phyloP scores from a whole-genome alignment of 1,140 invertebrate genomes.

The Drosophila ohnishii region DNA sequence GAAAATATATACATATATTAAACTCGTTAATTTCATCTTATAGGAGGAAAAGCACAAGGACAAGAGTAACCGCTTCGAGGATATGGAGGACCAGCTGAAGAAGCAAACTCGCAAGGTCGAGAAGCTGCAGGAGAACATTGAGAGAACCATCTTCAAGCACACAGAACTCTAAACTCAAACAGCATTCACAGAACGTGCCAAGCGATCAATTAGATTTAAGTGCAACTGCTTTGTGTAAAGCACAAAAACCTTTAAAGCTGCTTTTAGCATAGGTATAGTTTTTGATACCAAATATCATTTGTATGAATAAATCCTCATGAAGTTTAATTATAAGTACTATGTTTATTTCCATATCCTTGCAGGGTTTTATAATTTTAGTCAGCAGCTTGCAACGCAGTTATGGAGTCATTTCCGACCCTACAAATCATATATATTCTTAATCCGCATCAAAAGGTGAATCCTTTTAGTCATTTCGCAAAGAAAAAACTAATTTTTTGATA shows the following conservation, averaged over 20 bases:
- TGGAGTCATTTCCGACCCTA: no score
- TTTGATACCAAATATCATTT: constrained; percentile 66
- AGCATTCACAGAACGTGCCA: constrained; percentile 43
- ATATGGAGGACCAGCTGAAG: constrained; percentile 90
- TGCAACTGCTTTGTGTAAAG: constrained; percentile 19
- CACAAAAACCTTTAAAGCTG: constrained; percentile 40
- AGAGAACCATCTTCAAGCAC: constrained; percentile 90
- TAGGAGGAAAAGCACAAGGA: constrained; percentile 86
- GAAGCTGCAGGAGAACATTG: constrained; percentile 92
- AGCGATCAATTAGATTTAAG: constrained; percentile 64
- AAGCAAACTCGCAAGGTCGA: constrained; percentile 92
- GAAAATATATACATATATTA: background rate
- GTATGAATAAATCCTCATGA: constrained; percentile 54
- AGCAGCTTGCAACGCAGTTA: no score
- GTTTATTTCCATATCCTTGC: background rate
- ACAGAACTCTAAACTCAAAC: constrained; percentile 86
- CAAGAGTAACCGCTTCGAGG: constrained; percentile 85
- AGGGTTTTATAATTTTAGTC: no score
- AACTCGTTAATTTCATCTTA: constrained; percentile 5
- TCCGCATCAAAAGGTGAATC: no score
- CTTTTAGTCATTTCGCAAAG: no score
- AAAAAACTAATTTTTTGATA: no score
- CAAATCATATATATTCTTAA: no score
- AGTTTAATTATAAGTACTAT: background rate
- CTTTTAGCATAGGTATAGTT: constrained; percentile 33